Evolutionary conservation across 2,797 vertebrate genomes (phyloP), one percentile per base, ranked within the genome.

Genomic region (Scleropages formosus): DNA sequence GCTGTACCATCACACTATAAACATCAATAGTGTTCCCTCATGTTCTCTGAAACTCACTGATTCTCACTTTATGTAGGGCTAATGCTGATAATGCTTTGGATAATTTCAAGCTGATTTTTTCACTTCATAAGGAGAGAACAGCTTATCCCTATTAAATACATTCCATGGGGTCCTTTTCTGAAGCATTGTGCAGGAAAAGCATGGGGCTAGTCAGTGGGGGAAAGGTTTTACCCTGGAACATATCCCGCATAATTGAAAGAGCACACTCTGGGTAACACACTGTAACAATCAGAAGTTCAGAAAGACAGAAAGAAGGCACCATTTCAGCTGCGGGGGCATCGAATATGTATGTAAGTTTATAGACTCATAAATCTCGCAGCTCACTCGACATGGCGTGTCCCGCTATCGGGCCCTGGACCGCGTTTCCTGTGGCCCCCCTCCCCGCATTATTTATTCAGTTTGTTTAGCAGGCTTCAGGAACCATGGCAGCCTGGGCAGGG

Each of bases 391-490:
- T 78, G 85, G 88, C n/a, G 82, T 87, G 79, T 84, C 86, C 84
- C 72, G 74, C 76, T 84, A 81, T 79, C 87, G 88, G 88, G 88
- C 82, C 87, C 89, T 61, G 20, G 72, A 3, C 18, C 20, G 6
- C 65, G 6, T 79, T 80, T 80, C 65, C 58, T 68, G 16, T n/a
- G 13, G 61, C 65, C 15, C n/a, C 44, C n/a, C 60, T 64, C 56
- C 26, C 82, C 85, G 83, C 88, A 94, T 95, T 96, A 95, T 95
- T 95, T 95, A 96, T 98, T 94, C 93, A 94, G 89, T 94, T 92
- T 95, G 92, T 96, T 97, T 95, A 91, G 91, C 89, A 90, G 93
- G 90, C 90, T 94, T 94, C 91, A 92, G 92, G 94, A 92, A 91
- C 91, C 88, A 88, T 91, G 85, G 93, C 90, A 93, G 92, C 87